These are phyloP conservation scores for Eucera pruinosa DNA, from an alignment of 2,888 invertebrate species.

Conservation along the genomic window DNA sequence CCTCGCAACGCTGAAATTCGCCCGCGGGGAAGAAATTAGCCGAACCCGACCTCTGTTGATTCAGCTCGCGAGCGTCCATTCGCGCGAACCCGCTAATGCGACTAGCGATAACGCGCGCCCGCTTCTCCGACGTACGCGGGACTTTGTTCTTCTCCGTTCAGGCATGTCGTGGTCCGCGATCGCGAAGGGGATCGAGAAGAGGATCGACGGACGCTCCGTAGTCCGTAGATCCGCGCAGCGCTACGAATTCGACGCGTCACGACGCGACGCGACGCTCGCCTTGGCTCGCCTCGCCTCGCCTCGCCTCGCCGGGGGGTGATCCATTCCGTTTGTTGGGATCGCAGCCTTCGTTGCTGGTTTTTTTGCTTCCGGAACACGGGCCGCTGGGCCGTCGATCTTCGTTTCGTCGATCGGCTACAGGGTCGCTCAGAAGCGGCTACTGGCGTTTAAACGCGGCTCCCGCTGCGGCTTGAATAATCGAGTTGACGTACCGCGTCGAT, in stretches of 20 bases:
- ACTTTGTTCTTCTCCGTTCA: conserved; percentile 63
- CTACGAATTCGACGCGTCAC: conserved; percentile 50
- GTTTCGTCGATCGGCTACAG: not conserved
- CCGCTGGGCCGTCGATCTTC: conserved; percentile 11
- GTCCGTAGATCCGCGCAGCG: no score
- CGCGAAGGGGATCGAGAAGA: not conserved
- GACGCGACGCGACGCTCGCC: no score
- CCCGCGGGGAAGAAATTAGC: conserved; percentile 45
- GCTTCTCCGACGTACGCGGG: conserved; percentile 55
- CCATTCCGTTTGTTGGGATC: conserved; percentile 40
- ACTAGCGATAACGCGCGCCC: conserved; percentile 53
- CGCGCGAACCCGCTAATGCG: conserved; percentile 62
- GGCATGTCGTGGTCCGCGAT: conserved; percentile 37
- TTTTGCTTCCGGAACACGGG: not conserved
- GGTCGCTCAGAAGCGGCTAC: conserved; percentile 15
- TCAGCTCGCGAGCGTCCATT: conserved; percentile 57
- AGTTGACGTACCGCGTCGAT: not conserved
- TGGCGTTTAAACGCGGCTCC: not conserved
- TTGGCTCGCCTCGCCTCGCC: no score
- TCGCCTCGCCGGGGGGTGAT: conserved; percentile 48
- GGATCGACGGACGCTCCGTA: not conserved
- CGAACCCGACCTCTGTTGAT: conserved; percentile 56
- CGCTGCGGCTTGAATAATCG: not conserved
- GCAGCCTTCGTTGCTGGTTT: not conserved
- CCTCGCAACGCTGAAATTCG: conserved; percentile 30